phyloP scores from a whole-genome alignment of 2,113 vertebrate genomes.

The Tyto alba region DNA sequence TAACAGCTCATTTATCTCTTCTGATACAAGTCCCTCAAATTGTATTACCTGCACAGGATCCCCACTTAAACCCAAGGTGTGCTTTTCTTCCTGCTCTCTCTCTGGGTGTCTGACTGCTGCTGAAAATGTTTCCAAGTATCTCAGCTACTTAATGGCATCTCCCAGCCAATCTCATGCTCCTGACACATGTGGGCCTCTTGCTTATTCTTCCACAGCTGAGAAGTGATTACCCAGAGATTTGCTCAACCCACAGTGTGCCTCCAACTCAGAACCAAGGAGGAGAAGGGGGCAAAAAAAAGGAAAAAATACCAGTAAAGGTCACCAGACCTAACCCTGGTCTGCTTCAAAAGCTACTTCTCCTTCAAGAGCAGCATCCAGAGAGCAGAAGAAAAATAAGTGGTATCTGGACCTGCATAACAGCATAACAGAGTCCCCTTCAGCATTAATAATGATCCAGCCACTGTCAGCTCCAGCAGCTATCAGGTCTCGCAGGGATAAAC shows the following conservation, averaged over 20 bases:
- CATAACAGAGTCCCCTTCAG: not conserved
- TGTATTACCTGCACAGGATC: not conserved
- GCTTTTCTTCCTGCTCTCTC: not conserved
- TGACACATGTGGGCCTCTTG: not conserved
- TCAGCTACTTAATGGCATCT: not conserved
- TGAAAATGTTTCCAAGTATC: not conserved
- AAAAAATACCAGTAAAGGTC: not conserved
- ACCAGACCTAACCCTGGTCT: not conserved
- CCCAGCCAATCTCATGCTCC: not conserved
- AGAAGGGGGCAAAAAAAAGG: rapidly evolving
- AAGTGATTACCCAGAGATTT: not conserved
- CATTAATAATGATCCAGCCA: not conserved
- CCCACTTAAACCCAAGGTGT: not conserved
- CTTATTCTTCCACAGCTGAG: not conserved
- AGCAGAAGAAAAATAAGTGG: not conserved
- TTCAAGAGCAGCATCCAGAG: not conserved
- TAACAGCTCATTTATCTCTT: not conserved
- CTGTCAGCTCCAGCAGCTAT: not conserved
- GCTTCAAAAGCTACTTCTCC: not conserved
- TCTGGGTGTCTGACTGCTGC: not conserved
- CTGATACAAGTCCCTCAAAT: not conserved
- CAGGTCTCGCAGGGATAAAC: not conserved
- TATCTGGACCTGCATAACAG: not conserved
- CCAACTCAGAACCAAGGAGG: not conserved
- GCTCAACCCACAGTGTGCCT: not conserved